These are phyloP conservation scores for Microtus ochrogaster DNA, from an alignment of 2,113 vertebrate genomes.

Conservation along the genomic window DNA sequence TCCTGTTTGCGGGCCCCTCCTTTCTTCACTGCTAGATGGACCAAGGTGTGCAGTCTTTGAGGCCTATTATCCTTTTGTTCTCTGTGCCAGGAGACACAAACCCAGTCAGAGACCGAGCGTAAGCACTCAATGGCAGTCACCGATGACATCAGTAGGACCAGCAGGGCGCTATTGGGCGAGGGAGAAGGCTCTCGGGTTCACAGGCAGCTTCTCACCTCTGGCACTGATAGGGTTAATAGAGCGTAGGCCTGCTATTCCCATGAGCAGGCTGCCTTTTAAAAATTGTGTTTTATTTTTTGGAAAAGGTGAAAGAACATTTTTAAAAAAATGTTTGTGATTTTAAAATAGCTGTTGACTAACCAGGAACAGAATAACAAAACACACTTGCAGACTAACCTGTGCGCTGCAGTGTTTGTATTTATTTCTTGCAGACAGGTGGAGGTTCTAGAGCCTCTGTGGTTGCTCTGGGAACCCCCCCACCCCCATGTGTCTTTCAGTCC, in stretches of 20 bases:
- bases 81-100: not conserved
- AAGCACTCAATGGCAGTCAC: not conserved
- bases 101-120: not conserved
- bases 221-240: not conserved
- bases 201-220: not conserved
- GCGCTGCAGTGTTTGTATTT: not conserved
- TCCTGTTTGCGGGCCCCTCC: not conserved
- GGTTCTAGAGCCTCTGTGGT: not conserved
- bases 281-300: not conserved
- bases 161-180: not conserved
- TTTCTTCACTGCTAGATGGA: not conserved
- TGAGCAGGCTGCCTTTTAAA: not conserved
- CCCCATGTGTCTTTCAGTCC: not conserved
- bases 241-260: not conserved
- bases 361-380: not conserved
- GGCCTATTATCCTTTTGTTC: not conserved
- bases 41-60: not conserved
- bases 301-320: slow-evolving; percentile 27
- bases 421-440: not conserved
- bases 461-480: not conserved
- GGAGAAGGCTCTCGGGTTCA: not conserved
- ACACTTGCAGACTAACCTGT: not conserved
- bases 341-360: not conserved
- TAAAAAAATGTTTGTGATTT: not conserved
- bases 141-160: not conserved